Conservation (phyloP, 2,888 invertebrate genomes). For the Hypolimnas misippus region DNA sequence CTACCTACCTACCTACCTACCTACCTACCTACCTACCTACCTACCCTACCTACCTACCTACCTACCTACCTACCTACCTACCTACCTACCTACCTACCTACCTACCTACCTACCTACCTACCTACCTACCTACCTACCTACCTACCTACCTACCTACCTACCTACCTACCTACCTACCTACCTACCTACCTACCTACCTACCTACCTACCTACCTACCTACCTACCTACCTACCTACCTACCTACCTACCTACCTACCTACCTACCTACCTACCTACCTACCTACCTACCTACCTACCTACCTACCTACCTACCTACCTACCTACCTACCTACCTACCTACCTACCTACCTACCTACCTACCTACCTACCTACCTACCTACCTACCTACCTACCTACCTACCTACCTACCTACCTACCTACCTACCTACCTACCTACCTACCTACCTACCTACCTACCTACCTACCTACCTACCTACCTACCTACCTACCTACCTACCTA, state of each 20-base stretch:
- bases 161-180: constrained; percentile 1
- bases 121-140: constrained; percentile 1
- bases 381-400: constrained; percentile 1
- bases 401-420: constrained; percentile 1
- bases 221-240: constrained; percentile 1
- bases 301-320: constrained; percentile 1
- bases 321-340: constrained; percentile 1
- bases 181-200: constrained; percentile 1
- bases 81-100: constrained; percentile 1
- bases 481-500: constrained; percentile 1
- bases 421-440: constrained; percentile 1
- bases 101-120: constrained; percentile 1
- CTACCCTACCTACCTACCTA: too few species aligned
- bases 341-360: constrained; percentile 1
- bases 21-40: too few species aligned
- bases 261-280: constrained; percentile 1
- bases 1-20: too few species aligned
- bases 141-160: constrained; percentile 1
- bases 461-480: constrained; percentile 1
- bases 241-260: constrained; percentile 1
- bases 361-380: constrained; percentile 1
- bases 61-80: constrained; percentile 1
- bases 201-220: constrained; percentile 1
- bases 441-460: constrained; percentile 1
- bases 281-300: constrained; percentile 1